phyloP scores from a whole-genome alignment of 1,140 invertebrate genomes.

The Asobara japonica region DNA sequence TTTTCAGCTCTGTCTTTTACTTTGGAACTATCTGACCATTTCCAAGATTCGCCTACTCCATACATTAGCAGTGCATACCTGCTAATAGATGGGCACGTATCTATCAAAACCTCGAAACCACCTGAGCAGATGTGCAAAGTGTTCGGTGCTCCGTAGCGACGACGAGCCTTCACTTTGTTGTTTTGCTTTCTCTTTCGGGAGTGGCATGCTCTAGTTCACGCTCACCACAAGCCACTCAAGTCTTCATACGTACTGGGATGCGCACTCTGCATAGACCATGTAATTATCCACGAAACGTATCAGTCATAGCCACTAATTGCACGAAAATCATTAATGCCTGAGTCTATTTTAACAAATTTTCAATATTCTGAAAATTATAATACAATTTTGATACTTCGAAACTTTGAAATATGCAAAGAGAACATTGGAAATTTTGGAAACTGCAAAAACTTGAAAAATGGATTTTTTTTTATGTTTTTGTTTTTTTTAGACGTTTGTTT shows the following conservation, averaged over 20 bases:
- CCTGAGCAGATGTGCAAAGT: slow-evolving; percentile 37
- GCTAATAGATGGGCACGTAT: no score
- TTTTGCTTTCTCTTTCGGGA: slow-evolving; percentile 68
- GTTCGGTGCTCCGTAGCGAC: slow-evolving; percentile 34
- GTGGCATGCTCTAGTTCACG: slow-evolving; percentile 65
- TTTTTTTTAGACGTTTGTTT: no score
- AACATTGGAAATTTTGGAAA: no score
- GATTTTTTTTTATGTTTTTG: no score
- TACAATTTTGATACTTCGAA: no score
- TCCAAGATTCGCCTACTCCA: no score
- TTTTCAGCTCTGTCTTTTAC: no score
- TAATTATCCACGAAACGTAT: slow-evolving; percentile 14
- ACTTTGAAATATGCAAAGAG: no score
- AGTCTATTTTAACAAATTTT: neutral
- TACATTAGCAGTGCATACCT: no score
- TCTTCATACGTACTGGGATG: slow-evolving; percentile 17
- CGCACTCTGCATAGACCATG: neutral
- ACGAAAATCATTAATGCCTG: slow-evolving; percentile 11
- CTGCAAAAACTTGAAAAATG: no score
- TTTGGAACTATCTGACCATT: no score
- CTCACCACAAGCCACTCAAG: slow-evolving; percentile 37
- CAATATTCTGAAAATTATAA: neutral
- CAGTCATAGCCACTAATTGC: slow-evolving; percentile 45
- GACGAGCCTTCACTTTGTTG: slow-evolving; percentile 57
- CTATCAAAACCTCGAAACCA: no score